Percentiles rank a stretch among this genome's conserved stretches.
phyloP scores from a whole-genome alignment of 2,797 vertebrate species.

The Tenualosa thibaudeaui region DNA sequence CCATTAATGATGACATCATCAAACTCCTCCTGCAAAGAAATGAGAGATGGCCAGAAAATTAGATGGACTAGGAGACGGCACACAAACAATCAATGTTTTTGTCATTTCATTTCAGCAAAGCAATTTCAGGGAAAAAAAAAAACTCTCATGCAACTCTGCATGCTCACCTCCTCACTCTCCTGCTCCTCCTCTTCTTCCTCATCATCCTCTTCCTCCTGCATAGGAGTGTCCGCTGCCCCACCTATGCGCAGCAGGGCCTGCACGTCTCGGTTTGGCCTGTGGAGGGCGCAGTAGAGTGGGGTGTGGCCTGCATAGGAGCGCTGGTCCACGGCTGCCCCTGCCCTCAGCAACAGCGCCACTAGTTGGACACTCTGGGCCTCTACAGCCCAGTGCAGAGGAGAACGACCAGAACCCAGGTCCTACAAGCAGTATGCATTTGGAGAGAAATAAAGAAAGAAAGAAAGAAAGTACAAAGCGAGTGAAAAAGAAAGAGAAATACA shows the following conservation, averaged over 20 bases:
- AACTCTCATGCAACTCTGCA: background rate
- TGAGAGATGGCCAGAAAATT: background rate
- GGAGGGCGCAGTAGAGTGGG: slow-evolving; percentile 70
- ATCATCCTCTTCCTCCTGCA: slow-evolving; percentile 52
- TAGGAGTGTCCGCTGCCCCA: slow-evolving; percentile 63
- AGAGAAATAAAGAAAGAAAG: background rate
- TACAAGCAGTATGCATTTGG: slow-evolving; percentile 28
- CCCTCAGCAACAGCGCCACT: slow-evolving; percentile 65
- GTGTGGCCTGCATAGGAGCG: slow-evolving; percentile 73
- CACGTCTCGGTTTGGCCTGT: slow-evolving; percentile 65
- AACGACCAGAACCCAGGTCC: slow-evolving; percentile 75
- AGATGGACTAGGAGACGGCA: no score
- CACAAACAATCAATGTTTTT: no score
- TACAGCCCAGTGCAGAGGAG: slow-evolving; percentile 75
- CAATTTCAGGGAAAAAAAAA: background rate
- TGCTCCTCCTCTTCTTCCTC: slow-evolving; percentile 59
- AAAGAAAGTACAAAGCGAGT: background rate
- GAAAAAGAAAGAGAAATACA: background rate
- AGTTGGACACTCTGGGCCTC: slow-evolving; percentile 65
- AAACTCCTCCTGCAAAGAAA: slow-evolving; percentile 70
- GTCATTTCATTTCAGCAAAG: background rate
- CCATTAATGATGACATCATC: slow-evolving; percentile 77
- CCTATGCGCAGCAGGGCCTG: slow-evolving; percentile 64
- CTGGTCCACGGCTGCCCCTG: slow-evolving; percentile 62
- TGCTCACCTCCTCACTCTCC: slow-evolving; percentile 54